These are phyloP conservation scores for Pteropus alecto DNA, from an alignment of 2,113 vertebrate genomes.

Conservation along the genomic window DNA sequence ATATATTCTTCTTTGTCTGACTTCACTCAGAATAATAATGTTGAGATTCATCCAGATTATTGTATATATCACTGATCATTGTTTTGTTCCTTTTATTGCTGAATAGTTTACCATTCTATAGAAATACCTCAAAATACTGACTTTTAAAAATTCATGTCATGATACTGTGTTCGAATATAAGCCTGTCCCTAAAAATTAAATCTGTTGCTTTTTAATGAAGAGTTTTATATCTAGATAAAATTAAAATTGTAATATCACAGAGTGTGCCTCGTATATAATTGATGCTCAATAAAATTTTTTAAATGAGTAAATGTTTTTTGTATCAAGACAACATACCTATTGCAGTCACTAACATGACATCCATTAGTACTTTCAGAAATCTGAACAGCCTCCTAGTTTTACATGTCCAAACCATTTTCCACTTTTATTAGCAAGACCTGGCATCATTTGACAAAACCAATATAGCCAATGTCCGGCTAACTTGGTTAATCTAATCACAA, in stretches of 20 bases:
- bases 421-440: neutral
- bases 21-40: neutral
- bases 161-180: neutral
- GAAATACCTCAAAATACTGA: neutral
- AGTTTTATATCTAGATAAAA: neutral
- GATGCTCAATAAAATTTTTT: neutral
- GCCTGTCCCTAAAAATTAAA: neutral
- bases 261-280: neutral
- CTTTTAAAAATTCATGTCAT: neutral
- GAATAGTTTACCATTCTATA: neutral
- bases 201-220: neutral
- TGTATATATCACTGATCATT: neutral
- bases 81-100: neutral
- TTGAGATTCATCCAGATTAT: neutral
- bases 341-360: neutral
- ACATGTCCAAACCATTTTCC: neutral
- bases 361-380: neutral
- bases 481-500: neutral
- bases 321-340: neutral
- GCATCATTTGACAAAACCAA: neutral
- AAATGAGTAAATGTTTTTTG: neutral
- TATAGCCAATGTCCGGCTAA: neutral
- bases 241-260: neutral
- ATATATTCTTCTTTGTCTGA: neutral
- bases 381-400: neutral